Evolutionary conservation across 1,140 invertebrate species (phyloP), one percentile per base, ranked within the genome.

Genomic region (Anastatus disparis): DNA sequence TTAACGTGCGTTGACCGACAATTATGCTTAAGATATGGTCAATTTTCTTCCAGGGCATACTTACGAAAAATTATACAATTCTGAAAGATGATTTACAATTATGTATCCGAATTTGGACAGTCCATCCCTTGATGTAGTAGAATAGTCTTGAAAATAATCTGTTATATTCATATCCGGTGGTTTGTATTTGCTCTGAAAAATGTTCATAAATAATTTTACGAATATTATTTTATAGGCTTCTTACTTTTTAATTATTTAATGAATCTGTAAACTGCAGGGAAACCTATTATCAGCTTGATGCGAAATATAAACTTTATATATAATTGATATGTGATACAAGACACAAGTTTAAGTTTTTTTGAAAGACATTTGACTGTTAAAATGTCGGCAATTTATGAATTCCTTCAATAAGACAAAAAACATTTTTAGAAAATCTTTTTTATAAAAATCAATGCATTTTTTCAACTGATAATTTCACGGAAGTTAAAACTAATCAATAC

Each of bases 31-130:
- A n/a, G n/a, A n/a, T n/a, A n/a, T n/a, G n/a, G n/a, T n/a, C n/a
- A n/a, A n/a, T n/a, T n/a, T n/a, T n/a, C n/a, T n/a, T n/a, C n/a
- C n/a, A n/a, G n/a, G n/a, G n/a, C 4, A 44, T 27, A 55, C 56
- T 66, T 42, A 71, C 70, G 24, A 53, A 35, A 71, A 66, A 46
- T 71, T 71, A 7, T 52, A 71, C 10, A 71, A 15, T n/a, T 71
- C 63, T 4, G 46, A 48, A 27, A 71, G 56, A 66, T 66, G 44
- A 3, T 7, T 42, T n/a, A 61, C 2, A 24, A 71, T 44, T 29
- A 38, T n/a, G 24, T 6, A 71, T 20, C 44, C 31, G 53, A 71
- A 71, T 61, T 71, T 71, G 4, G 31, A 42, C 7, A 27, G 31
- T 8, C 17, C 70, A 31, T 71, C 70, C 27, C 24, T 61, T 1